A percentile compares a stretch with the other conserved stretches of the same genome.
Evolutionary conservation across 2,888 invertebrate genomes (phyloP).

Genomic region (Leptopilina drosophilae): DNA sequence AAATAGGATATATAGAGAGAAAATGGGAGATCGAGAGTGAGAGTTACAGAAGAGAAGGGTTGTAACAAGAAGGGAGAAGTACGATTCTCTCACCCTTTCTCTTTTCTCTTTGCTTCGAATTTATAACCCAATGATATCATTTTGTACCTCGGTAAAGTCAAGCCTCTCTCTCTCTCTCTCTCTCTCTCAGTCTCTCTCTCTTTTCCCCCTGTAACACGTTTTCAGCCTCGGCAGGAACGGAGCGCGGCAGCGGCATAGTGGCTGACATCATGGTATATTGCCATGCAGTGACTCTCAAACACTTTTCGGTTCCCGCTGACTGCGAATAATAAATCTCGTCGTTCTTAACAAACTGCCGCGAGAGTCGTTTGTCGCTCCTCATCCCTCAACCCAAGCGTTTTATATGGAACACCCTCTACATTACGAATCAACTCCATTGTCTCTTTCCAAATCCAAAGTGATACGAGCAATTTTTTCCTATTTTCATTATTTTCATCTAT

Average conservation of each 20-base stretch:
- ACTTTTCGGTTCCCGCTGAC: conserved; percentile 61
- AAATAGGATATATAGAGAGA: conserved; percentile 78
- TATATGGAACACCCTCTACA: conserved; percentile 41
- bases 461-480: not conserved
- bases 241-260: conserved; percentile 65
- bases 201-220: conserved; percentile 59
- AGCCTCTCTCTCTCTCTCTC: conserved; percentile 56
- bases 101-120: conserved; percentile 73
- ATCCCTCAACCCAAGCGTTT: conserved; percentile 22
- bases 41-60: conserved; percentile 54
- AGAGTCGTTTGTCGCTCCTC: conserved; percentile 53
- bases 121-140: conserved; percentile 77
- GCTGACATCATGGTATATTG: conserved; percentile 76
- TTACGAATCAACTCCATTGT: conserved; percentile 32
- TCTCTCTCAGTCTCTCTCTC: no score
- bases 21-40: conserved; percentile 68
- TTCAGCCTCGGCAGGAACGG: conserved; percentile 62
- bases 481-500: not conserved
- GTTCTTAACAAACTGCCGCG: conserved; percentile 61
- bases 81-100: conserved; percentile 65
- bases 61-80: conserved; percentile 61
- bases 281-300: conserved; percentile 74
- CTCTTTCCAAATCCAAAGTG: conserved; percentile 1
- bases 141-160: conserved; percentile 74
- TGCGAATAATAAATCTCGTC: conserved; percentile 62